A percentile compares a stretch with the other conserved stretches of the same genome.
Evolutionary conservation across 1,140 invertebrate genomes (phyloP).

Genomic region (Hypothenemus hampei): DNA sequence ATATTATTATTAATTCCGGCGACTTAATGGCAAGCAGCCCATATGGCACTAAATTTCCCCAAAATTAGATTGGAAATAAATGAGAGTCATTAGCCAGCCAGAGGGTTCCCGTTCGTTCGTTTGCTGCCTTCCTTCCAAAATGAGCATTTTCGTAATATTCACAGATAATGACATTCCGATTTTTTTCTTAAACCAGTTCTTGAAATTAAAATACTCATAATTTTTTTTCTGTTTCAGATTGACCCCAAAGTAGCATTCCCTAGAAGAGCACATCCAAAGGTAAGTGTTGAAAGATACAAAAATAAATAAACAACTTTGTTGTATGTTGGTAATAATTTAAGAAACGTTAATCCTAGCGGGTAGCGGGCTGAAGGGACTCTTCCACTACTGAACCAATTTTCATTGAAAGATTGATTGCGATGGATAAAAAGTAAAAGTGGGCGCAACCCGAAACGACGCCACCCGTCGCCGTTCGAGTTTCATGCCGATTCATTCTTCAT

Average conservation of each 20-base stretch:
- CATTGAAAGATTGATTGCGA: constrained; percentile 15
- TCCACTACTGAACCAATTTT: constrained; percentile 20
- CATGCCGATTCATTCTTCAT: constrained; percentile 23
- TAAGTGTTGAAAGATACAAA: no score
- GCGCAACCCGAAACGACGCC: constrained; percentile 18
- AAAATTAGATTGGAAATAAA: constrained; percentile 34
- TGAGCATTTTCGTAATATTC: not conserved
- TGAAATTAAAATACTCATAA: not conserved
- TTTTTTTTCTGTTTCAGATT: constrained; percentile 72
- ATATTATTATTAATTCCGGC: constrained; percentile 33
- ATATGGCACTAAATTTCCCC: constrained; percentile 33
- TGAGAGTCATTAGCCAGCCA: constrained; percentile 27
- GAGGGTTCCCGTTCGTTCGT: not conserved
- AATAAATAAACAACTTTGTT: no score
- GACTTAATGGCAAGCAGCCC: constrained; percentile 29
- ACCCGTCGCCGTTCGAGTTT: no score
- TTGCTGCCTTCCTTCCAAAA: not conserved
- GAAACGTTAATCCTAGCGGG: no score
- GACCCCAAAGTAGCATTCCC: constrained; percentile 99
- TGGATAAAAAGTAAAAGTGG: constrained; percentile 20
- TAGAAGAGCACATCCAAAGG: constrained; percentile 96
- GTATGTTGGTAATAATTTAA: no score
- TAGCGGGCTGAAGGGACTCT: no score
- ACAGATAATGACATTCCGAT: not conserved
- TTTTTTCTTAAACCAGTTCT: not conserved